Evolutionary conservation across 2,797 vertebrate species (phyloP).

Genomic region (Columba guinea): DNA sequence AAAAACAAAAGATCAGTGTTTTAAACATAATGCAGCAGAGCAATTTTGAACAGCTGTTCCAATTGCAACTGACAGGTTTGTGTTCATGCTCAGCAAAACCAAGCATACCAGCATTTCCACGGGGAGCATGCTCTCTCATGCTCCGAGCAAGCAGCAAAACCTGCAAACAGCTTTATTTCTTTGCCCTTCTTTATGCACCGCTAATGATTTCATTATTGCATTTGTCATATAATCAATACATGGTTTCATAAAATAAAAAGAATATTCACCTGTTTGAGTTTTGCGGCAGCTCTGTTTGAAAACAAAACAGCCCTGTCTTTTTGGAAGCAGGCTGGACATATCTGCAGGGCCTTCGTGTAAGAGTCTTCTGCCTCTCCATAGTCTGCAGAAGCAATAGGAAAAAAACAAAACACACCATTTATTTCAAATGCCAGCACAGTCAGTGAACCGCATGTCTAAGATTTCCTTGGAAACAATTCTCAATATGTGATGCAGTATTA

Average conservation of each 20-base stretch:
- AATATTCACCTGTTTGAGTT: slow-evolving; percentile 86
- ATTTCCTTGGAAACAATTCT: not conserved
- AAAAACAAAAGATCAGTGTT: not conserved
- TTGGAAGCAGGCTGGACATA: slow-evolving; percentile 87
- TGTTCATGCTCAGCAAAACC: not conserved
- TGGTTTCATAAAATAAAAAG: not conserved
- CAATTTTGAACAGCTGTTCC: not conserved
- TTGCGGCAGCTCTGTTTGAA: slow-evolving; percentile 93
- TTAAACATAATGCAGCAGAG: not conserved
- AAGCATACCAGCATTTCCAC: not conserved
- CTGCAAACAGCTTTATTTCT: not conserved
- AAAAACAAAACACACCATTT: not conserved
- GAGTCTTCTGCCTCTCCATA: slow-evolving; percentile 83
- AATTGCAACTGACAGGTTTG: not conserved
- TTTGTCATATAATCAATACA: not conserved
- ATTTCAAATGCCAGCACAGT: not conserved
- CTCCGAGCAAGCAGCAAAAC: not conserved
- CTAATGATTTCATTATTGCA: not conserved
- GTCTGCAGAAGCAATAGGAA: slow-evolving; percentile 72
- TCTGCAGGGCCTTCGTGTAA: slow-evolving; percentile 84
- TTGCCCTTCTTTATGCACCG: not conserved
- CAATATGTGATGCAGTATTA: not conserved
- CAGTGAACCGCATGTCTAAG: not conserved
- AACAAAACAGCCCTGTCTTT: slow-evolving; percentile 88
- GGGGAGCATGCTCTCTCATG: not conserved